A percentile compares a stretch with the other conserved stretches of the same genome.
Evolutionary conservation across 2,113 vertebrate species (phyloP).

Genomic region (Etia nguti): DNA sequence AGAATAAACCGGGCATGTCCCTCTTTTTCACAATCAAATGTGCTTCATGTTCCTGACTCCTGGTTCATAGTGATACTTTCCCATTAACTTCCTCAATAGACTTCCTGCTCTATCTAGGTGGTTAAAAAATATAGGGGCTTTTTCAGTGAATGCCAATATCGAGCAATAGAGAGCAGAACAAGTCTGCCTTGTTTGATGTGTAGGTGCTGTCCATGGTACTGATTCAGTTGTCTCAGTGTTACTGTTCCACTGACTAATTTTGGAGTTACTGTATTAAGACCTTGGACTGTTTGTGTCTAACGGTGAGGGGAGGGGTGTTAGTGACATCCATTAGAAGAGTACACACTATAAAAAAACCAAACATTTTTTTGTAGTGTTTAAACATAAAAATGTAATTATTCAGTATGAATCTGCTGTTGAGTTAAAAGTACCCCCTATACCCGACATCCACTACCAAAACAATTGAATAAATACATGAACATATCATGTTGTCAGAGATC

Average conservation of each 20-base stretch:
- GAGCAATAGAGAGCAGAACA: neutral
- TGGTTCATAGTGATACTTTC: neutral
- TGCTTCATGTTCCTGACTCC: neutral
- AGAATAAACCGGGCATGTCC: neutral
- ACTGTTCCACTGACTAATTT: neutral
- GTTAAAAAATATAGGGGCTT: rapidly evolving
- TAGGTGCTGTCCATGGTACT: neutral
- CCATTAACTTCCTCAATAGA: neutral
- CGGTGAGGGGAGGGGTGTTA: neutral
- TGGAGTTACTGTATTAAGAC: neutral
- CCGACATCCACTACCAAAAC: neutral
- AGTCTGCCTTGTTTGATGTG: neutral
- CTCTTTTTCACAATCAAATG: neutral
- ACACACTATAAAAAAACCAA: neutral
- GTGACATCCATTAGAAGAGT: neutral
- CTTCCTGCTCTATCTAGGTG: neutral
- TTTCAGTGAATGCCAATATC: neutral
- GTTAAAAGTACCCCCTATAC: neutral
- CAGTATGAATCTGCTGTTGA: neutral
- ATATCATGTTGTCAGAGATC: neutral
- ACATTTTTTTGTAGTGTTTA: neutral
- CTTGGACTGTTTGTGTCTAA: neutral
- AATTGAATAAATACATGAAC: neutral
- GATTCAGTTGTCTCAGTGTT: neutral
- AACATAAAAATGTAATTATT: neutral